Percentiles rank a stretch among this genome's conserved stretches.
phyloP scores from a whole-genome alignment of 2,888 invertebrate species.

The Leptinotarsa tumamoca region DNA sequence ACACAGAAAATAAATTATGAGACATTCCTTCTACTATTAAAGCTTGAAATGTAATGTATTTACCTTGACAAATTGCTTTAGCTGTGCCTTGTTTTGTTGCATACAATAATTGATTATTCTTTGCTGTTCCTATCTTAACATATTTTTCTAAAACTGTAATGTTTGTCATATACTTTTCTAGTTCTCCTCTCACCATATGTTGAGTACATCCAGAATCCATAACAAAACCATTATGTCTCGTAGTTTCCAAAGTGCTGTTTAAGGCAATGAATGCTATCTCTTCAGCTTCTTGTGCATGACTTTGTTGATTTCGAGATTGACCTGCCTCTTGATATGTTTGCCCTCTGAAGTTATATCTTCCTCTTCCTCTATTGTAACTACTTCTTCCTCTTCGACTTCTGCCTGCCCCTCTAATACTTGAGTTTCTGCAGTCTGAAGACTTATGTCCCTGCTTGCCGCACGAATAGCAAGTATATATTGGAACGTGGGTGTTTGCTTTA shows the following conservation, averaged over 20 bases:
- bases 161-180: conserved; percentile 31
- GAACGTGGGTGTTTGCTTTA: conserved; percentile 17
- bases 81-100: conserved; percentile 21
- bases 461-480: conserved; percentile 24
- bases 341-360: background rate
- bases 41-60: conserved; percentile 27
- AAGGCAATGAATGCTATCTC: conserved; percentile 33
- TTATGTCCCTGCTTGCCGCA: conserved; percentile 35
- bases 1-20: conserved; percentile 17
- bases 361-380: background rate
- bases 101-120: conserved; percentile 22
- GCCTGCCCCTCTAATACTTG: background rate
- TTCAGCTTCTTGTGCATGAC: conserved; percentile 32
- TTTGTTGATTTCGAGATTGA: background rate
- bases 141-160: conserved; percentile 21
- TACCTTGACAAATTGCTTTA: conserved; percentile 31
- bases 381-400: background rate
- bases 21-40: conserved; percentile 24
- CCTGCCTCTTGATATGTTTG: conserved; percentile 8
- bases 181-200: conserved; percentile 26
- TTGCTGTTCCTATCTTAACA: conserved; percentile 32
- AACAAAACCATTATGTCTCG: conserved; percentile 13
- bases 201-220: conserved; percentile 33
- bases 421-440: too few relatives aligned
- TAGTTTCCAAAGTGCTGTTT: background rate